Percentiles rank a stretch among this genome's conserved stretches.
Conservation (phyloP, 1,140 invertebrate species). For the Euura lappo region DNA sequence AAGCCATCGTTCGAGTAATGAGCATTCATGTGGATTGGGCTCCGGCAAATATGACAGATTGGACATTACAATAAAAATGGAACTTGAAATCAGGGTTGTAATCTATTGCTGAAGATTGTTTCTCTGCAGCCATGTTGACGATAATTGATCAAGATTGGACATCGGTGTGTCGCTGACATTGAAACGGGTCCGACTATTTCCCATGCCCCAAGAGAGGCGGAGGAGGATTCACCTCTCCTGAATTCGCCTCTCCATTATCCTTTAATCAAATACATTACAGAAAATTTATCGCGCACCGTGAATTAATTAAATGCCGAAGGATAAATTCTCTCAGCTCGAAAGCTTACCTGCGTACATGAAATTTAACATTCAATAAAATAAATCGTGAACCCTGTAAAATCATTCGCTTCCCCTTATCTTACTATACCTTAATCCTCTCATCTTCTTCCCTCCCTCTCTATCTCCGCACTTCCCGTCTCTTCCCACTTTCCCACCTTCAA, state of each 20-base stretch:
- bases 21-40: slow-evolving; percentile 45
- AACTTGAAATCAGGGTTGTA: background rate
- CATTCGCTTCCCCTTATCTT: slow-evolving; percentile 31
- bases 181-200: background rate
- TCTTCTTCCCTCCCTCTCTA: slow-evolving; percentile 21
- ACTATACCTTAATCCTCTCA: slow-evolving; percentile 24
- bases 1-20: slow-evolving; percentile 39
- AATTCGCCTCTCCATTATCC: slow-evolving; percentile 47
- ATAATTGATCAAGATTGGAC: slow-evolving; percentile 1
- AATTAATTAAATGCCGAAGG: slow-evolving; percentile 62
- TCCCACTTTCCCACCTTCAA: background rate
- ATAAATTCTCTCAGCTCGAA: slow-evolving; percentile 54
- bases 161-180: background rate
- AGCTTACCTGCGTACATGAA: slow-evolving; percentile 44
- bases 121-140: background rate
- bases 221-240: slow-evolving; percentile 17
- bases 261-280: slow-evolving; percentile 62
- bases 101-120: background rate
- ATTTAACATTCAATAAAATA: slow-evolving; percentile 57
- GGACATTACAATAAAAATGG: too few species aligned
- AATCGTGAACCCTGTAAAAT: slow-evolving; percentile 41
- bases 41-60: slow-evolving; percentile 47
- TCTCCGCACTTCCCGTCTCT: slow-evolving; percentile 12
- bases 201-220: slow-evolving; percentile 14
- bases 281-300: slow-evolving; percentile 59